Percentiles rank a stretch among this genome's conserved stretches.
Evolutionary conservation across 2,113 vertebrate genomes (phyloP).

Genomic region (Buteo buteo): DNA sequence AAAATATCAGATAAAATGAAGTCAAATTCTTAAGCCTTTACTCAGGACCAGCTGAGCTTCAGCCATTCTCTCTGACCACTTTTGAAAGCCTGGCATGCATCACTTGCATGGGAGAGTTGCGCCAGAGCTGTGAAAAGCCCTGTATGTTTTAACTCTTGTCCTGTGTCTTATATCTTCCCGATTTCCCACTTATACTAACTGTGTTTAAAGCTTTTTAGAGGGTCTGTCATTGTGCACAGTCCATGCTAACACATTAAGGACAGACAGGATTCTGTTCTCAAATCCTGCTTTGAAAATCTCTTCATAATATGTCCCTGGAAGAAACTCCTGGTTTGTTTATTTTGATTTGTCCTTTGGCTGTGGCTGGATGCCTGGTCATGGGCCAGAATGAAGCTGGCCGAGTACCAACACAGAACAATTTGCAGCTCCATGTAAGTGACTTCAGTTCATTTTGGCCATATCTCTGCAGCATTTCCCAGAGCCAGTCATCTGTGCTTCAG

Average conservation of each 20-base stretch:
- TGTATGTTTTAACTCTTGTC: not conserved
- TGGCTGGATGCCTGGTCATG: not conserved
- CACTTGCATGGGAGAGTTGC: not conserved
- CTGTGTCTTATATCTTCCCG: not conserved
- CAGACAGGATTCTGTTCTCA: not conserved
- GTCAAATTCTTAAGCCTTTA: not conserved
- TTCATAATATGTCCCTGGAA: not conserved
- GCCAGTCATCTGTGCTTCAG: constrained; percentile 20
- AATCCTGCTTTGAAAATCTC: not conserved
- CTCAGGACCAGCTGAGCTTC: not conserved
- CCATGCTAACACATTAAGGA: not conserved
- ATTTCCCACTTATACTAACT: not conserved
- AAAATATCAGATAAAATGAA: not conserved
- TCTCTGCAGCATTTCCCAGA: not conserved
- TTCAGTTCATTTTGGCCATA: not conserved
- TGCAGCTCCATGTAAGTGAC: not conserved
- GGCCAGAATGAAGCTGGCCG: not conserved
- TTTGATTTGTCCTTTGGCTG: constrained; percentile 35
- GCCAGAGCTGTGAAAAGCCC: not conserved
- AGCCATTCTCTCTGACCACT: not conserved
- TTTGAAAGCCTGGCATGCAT: not conserved
- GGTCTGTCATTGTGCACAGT: not conserved
- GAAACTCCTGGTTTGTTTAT: constrained; percentile 33
- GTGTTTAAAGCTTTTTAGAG: not conserved
- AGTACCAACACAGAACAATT: constrained; percentile 16